Percentiles rank a stretch among this genome's conserved stretches.
These are phyloP conservation scores for Pyrgilauda ruficollis DNA, from an alignment of 2,113 vertebrate species.

Conservation along the genomic window DNA sequence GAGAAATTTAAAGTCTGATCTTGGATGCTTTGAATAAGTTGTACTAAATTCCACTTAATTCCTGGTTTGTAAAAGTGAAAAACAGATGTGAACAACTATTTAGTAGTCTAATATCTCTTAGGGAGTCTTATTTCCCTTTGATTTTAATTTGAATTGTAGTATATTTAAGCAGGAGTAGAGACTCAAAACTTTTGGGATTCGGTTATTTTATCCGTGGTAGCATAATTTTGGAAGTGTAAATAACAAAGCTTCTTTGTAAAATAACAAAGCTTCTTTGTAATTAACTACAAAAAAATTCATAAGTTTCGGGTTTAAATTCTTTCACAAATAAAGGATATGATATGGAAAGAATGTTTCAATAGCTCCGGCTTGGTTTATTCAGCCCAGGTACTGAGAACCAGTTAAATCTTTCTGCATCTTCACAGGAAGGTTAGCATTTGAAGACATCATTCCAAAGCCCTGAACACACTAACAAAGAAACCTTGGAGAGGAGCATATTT, in stretches of 20 bases:
- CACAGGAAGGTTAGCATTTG: background rate
- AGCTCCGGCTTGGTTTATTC: background rate
- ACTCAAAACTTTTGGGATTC: background rate
- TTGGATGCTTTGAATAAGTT: background rate
- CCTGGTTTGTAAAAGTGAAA: background rate
- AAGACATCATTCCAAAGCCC: background rate
- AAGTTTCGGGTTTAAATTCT: background rate
- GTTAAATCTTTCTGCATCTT: background rate
- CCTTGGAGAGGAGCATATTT: background rate
- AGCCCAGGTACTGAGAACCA: background rate
- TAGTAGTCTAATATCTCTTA: background rate
- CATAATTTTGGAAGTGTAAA: background rate
- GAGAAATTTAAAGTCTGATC: background rate
- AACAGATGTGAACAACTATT: background rate
- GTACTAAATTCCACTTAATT: background rate
- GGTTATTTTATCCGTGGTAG: background rate
- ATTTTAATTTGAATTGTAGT: background rate
- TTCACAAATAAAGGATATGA: rapidly evolving
- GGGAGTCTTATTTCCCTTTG: background rate
- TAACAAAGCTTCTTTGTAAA: background rate
- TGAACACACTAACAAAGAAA: background rate
- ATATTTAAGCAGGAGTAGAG: background rate
- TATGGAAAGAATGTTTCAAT: background rate
- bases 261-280: background rate
- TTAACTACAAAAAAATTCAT: background rate